Evolutionary conservation across 2,113 vertebrate species (phyloP).

Genomic region (Brachypteracias leptosomus): DNA sequence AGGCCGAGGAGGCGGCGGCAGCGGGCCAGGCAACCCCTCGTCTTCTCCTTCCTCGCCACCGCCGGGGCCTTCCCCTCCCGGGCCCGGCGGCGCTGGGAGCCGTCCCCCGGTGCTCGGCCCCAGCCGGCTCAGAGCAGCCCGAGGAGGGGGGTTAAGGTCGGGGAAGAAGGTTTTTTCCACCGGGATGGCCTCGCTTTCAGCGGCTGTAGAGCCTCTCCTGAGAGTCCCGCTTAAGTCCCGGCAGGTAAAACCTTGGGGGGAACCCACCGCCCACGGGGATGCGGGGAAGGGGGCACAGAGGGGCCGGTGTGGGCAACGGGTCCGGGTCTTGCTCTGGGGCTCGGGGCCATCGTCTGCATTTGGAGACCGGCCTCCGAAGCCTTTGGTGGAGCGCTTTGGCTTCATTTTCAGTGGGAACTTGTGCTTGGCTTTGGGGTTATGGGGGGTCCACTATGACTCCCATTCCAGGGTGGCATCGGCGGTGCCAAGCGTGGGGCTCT

Average conservation of each 20-base stretch:
- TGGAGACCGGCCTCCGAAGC: rapidly evolving
- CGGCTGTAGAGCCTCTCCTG: background rate
- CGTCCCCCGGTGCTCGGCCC: background rate
- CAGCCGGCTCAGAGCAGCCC: background rate
- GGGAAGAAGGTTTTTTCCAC: background rate
- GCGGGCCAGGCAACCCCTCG: background rate
- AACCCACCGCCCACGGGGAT: background rate
- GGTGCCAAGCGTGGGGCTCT: rapidly evolving
- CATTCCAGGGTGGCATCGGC: background rate
- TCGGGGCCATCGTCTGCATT: background rate
- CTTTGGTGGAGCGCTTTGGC: background rate
- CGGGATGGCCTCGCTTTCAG: rapidly evolving
- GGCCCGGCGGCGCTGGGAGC: background rate
- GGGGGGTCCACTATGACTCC: background rate
- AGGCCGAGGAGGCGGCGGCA: background rate
- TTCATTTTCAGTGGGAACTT: rapidly evolving
- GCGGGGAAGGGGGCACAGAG: no score
- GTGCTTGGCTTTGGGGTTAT: rapidly evolving
- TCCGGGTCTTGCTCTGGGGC: background rate
- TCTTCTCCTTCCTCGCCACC: background rate
- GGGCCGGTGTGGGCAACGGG: background rate
- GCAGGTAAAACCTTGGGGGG: background rate
- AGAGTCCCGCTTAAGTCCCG: background rate
- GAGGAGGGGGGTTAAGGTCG: background rate
- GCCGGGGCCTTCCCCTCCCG: no score